Percentiles rank a stretch among this genome's conserved stretches.
Conservation (phyloP, 2,888 invertebrate species). For the Lepas anatifera region DNA sequence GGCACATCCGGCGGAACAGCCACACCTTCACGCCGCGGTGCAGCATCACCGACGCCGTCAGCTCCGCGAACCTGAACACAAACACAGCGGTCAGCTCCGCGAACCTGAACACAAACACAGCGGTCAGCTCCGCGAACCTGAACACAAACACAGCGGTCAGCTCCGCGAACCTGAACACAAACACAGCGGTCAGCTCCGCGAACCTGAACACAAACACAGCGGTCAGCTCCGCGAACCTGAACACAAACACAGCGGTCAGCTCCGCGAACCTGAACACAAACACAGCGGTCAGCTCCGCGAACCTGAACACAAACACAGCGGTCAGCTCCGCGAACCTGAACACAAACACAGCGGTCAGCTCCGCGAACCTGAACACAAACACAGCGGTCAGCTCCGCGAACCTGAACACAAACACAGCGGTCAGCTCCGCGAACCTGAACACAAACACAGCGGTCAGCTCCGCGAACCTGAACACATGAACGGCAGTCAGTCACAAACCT, state of each 20-base stretch:
- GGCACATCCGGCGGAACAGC: conserved; percentile 63
- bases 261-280: conserved; percentile 61
- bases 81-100: background rate
- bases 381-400: background rate
- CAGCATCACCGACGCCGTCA: conserved; percentile 73
- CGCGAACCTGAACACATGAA: conserved; percentile 55
- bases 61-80: conserved; percentile 62
- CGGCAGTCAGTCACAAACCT: background rate
- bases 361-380: conserved; percentile 57
- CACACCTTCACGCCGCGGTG: conserved; percentile 62
- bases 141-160: too few species aligned
- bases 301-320: background rate
- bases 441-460: conserved; percentile 78
- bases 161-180: conserved; percentile 61
- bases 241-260: too few species aligned
- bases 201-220: background rate
- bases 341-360: conserved; percentile 78
- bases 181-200: background rate
- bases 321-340: conserved; percentile 45
- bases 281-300: background rate
- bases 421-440: conserved; percentile 46
- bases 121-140: conserved; percentile 42
- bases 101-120: background rate
- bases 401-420: background rate
- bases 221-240: conserved; percentile 44